Base-by-base conservation (phyloP, 2,797 vertebrate genomes). In the Mormyrops attenuatus region DNA sequence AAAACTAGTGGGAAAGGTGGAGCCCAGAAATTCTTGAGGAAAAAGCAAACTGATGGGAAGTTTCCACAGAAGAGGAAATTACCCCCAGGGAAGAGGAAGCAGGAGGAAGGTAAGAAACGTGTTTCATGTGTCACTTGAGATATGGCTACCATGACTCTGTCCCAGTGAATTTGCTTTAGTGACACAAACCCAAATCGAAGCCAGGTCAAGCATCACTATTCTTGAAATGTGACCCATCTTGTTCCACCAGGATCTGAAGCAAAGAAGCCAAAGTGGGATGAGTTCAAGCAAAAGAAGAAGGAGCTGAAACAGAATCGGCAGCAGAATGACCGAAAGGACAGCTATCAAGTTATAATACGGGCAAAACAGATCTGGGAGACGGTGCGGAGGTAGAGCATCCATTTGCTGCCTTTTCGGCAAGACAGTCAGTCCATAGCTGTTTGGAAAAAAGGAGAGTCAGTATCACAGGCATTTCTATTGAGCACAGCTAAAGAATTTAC, bases 341-440 rank as follows among this genome's bases (percentile, higher is more conserved):
- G 95, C 90, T 97, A 96, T 52, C 94, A 96, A 34, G 63, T 96
- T 87, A 92, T 97, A 88, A 91, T 91, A 88, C 95, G 95, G 91
- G 95, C 96, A 20, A 97, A 97, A 91, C 97, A 98, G 47, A 96
- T 99, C 92, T 99, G 98, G 97, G 97, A 95, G 92, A 93, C 5
- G 49, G 57, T 97, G 87, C 95, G 97, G 94, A 96, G 96, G 97
- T 97, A 95, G 26, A 17, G 47, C 26, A 30, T 17, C 47, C n/a
- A 22, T 5, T 22, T 38, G 88, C 55, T 49, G 38, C 3, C 3
- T 3, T 44, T 5, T 66, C 0, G n/a, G 41, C 44, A 47, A 5
- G 41, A 13, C 3, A 1, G 13, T 15, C 41, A 15, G 66, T 73
- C 41, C 6, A 9, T 17, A 8, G 3, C 41, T 49, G 22, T 88